Evolutionary conservation across 2,113 vertebrate species (phyloP), one percentile per base, ranked within the genome.

Genomic region (Tachycineta bicolor): DNA sequence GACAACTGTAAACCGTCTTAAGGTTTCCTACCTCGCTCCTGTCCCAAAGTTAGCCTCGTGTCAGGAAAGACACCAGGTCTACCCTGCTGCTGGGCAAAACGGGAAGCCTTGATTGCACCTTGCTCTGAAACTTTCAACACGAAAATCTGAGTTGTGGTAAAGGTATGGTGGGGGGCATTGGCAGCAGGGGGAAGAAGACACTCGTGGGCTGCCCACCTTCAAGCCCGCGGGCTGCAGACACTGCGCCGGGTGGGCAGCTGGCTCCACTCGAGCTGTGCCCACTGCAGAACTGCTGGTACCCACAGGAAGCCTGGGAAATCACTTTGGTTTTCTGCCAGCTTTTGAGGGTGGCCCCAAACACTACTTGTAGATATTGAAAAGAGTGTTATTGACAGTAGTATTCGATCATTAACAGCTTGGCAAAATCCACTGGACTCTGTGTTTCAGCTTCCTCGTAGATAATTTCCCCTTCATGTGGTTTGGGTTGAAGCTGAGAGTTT

Each of bases 131-230:
- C 9, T 1, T 34, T 5, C 25, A 8, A 0, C 21, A 1, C 0
- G 18, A 2, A n/a, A 6, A 5, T 0, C 3, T 0, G 43, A 20
- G 18, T 2, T 41, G 3, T 3, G 3, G 2, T 6, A 4, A 9
- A 26, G 50, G 14, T 11, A 1, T 4, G 23, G 4, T 8, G 44
- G 28, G 34, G 34, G 34, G 25, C 43, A 3, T 1, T 9, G 68
- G 55, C 68, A 29, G 10, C 44, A 7, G 15, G 12, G n/a, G 18
- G 33, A 82, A 37, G 23, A 39, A 63, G 33, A 7, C 33, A 1
- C 12, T 13, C 0, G 1, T 3, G 52, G 23, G 18, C 33, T 12
- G 37, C 7, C 4, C 25, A 0, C 13, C 34, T 23, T 1, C 29
- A 31, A 18, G 21, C 9, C 37, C 37, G 37, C 37, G 37, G 37